Evolutionary conservation across 1,140 invertebrate genomes (phyloP).

Genomic region (Thereuonema tuberculata): DNA sequence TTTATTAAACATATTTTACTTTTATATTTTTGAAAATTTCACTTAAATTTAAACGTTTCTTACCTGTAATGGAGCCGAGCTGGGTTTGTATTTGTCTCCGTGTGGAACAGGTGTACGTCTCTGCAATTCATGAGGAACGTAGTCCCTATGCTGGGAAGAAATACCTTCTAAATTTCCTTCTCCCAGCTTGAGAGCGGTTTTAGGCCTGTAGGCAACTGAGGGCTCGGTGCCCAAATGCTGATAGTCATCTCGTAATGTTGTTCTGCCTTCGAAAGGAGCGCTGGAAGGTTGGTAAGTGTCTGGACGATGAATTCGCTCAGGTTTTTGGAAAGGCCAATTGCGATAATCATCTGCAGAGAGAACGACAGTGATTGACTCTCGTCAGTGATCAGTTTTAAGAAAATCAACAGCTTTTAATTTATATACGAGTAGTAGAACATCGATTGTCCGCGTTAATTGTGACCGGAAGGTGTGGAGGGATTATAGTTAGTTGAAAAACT

Average conservation of each 20-base stretch:
- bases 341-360: not conserved
- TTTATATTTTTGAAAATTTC: too few relatives aligned
- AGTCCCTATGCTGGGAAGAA: not conserved
- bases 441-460: too few relatives aligned
- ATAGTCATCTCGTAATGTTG: not conserved
- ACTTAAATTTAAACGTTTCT: too few relatives aligned
- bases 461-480: too few relatives aligned
- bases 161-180: not conserved
- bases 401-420: too few relatives aligned
- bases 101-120: not conserved
- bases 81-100: not conserved
- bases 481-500: too few relatives aligned
- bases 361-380: too few relatives aligned
- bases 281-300: not conserved
- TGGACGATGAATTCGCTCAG: not conserved
- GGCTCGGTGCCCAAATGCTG: not conserved
- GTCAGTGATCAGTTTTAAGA: too few relatives aligned
- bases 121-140: not conserved
- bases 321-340: not conserved
- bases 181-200: not conserved
- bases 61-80: constrained; percentile 20
- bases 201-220: not conserved
- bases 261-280: not conserved
- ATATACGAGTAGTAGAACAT: too few relatives aligned
- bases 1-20: too few relatives aligned